These are phyloP conservation scores for Nycteola revayana DNA, from an alignment of 2,888 invertebrate species.

Conservation along the genomic window DNA sequence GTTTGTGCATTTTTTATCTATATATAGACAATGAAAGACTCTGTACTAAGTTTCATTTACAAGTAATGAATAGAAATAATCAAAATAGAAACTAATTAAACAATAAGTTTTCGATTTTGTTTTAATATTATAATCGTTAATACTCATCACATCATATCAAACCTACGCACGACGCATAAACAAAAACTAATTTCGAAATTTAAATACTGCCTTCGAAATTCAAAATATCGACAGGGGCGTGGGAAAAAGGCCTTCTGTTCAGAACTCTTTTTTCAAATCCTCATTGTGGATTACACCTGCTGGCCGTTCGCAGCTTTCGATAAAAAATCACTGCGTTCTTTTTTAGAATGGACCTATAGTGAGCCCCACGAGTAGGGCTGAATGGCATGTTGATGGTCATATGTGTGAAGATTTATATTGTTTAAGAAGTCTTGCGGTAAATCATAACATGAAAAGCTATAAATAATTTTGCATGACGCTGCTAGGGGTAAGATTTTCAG, in stretches of 20 bases:
- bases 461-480: too few relatives aligned
- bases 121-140: constrained; percentile 9
- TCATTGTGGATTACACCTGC: constrained; percentile 79
- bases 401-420: constrained; percentile 4
- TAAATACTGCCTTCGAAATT: constrained; percentile 53
- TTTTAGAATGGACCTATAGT: constrained; percentile 63
- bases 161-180: neutral
- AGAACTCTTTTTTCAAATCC: constrained; percentile 74
- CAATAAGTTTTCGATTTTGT: constrained; percentile 4
- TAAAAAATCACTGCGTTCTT: constrained; percentile 71
- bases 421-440: constrained; percentile 2
- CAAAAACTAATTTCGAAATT: constrained; percentile 15
- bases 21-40: too few relatives aligned
- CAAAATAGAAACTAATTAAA: too few relatives aligned
- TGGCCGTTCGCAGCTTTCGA: constrained; percentile 78
- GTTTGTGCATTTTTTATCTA: too few relatives aligned
- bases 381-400: constrained; percentile 16
- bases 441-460: neutral
- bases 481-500: too few relatives aligned
- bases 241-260: constrained; percentile 81
- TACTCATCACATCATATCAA: too few relatives aligned
- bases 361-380: constrained; percentile 45
- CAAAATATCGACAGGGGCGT: constrained; percentile 72
- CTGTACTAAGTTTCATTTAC: too few relatives aligned
- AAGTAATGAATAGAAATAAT: too few relatives aligned